phyloP scores from a whole-genome alignment of 2,113 vertebrate genomes.

The Protomyctophum bolini region DNA sequence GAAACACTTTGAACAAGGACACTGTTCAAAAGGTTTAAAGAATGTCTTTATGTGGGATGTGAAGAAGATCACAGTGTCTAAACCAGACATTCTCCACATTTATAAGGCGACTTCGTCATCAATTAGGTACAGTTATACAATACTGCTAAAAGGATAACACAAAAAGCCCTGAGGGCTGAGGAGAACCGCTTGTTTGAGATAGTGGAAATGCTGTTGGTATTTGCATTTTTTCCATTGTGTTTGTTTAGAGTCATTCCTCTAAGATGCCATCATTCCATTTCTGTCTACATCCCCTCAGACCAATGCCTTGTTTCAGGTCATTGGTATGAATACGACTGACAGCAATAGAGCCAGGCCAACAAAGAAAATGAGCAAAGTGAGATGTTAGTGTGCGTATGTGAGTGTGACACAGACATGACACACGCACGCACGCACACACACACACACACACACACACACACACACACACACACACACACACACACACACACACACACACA shows the following conservation, averaged over 20 bases:
- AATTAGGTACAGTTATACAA: too few species aligned
- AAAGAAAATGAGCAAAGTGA: neutral
- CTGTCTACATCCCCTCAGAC: constrained; percentile 2
- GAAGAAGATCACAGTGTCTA: too few species aligned
- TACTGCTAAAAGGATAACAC: too few species aligned
- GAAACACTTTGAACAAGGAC: too few species aligned
- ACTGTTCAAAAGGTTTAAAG: too few species aligned
- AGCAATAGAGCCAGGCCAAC: neutral
- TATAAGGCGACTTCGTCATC: too few species aligned
- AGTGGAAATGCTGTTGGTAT: constrained; percentile 2
- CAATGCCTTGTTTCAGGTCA: constrained; percentile 7
- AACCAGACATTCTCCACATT: too few species aligned
- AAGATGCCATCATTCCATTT: constrained; percentile 9
- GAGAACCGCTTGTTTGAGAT: neutral
- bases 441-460: neutral
- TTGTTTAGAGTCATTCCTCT: constrained; percentile 21
- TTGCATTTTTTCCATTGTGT: constrained; percentile 1
- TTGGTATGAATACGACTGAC: constrained; percentile 1
- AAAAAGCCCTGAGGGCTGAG: too few species aligned
- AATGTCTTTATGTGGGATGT: too few species aligned
- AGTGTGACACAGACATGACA: neutral
- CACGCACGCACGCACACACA: neutral
- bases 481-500: too few species aligned
- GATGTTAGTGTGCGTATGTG: constrained; percentile 10
- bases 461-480: neutral